Evolutionary conservation across 2,113 vertebrate species (phyloP).

Genomic region (Gadus macrocephalus): DNA sequence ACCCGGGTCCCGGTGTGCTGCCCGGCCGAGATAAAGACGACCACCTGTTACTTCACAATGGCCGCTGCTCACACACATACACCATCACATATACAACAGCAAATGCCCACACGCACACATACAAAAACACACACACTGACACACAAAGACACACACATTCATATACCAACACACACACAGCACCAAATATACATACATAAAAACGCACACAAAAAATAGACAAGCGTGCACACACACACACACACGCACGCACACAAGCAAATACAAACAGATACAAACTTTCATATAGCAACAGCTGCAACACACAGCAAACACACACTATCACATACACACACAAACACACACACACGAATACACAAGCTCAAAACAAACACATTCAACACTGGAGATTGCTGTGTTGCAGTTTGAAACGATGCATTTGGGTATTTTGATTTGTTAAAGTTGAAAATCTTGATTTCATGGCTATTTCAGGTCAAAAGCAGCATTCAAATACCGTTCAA

Average conservation of each 20-base stretch:
- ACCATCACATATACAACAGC: no score
- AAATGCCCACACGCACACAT: not conserved
- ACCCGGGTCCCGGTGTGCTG: no score
- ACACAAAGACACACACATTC: not conserved
- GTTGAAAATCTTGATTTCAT: no score
- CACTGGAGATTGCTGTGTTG: no score
- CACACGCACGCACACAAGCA: not conserved
- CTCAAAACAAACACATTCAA: no score
- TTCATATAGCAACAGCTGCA: not conserved
- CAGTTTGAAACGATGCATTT: no score
- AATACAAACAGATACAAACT: not conserved
- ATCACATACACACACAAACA: not conserved
- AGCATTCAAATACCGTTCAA: no score
- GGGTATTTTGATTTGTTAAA: no score
- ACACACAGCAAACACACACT: not conserved
- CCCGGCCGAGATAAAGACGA: no score
- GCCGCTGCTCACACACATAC: no score
- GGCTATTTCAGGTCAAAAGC: no score
- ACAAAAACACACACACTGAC: not conserved
- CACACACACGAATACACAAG: not conserved
- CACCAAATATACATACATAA: not conserved
- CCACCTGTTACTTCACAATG: no score
- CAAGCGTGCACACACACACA: not conserved
- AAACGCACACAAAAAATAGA: not conserved
- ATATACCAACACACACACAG: not conserved